Evolutionary conservation across 2,888 invertebrate species (phyloP).

Genomic region (Orchesella flavescens): DNA sequence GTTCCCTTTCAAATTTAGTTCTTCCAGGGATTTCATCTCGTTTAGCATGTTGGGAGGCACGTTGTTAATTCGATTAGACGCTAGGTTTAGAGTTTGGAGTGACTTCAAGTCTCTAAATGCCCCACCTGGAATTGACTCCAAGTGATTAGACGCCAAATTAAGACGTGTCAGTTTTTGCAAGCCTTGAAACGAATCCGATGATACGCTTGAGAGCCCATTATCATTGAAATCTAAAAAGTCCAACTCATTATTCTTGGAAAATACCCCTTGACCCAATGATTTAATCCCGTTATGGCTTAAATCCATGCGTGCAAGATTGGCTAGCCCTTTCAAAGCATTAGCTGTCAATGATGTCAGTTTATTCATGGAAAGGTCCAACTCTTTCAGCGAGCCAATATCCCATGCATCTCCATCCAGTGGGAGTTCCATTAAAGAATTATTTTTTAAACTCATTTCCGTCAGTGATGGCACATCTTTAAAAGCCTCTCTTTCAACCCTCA

Average conservation of each 20-base stretch:
- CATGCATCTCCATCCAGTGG: conserved; percentile 71
- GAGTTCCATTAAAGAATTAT: conserved; percentile 86
- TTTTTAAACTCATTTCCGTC: conserved; percentile 85
- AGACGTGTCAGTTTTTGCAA: conserved; percentile 83
- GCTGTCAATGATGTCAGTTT: conserved; percentile 79
- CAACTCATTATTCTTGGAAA: conserved; percentile 66
- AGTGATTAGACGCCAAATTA: conserved; percentile 85
- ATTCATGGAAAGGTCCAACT: conserved; percentile 86
- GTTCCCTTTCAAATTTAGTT: conserved; percentile 72
- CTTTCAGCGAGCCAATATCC: conserved; percentile 75
- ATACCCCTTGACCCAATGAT: conserved; percentile 68
- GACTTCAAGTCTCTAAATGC: conserved; percentile 84
- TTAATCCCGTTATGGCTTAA: conserved; percentile 72
- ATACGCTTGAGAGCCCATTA: conserved; percentile 82
- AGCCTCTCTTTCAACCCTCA: conserved; percentile 84
- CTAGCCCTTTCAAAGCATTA: conserved; percentile 70
- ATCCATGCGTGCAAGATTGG: conserved; percentile 71
- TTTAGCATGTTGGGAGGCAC: conserved; percentile 68
- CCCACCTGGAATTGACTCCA: conserved; percentile 82
- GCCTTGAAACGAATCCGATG: conserved; percentile 83
- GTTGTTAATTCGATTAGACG: conserved; percentile 74
- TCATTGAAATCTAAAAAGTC: conserved; percentile 81
- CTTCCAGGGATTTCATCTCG: conserved; percentile 66
- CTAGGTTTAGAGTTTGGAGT: conserved; percentile 86
- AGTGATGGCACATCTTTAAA: conserved; percentile 89